Evolutionary conservation across 1,140 invertebrate species (phyloP), one percentile per base, ranked within the genome.

Genomic region (Mylabris phalerata): DNA sequence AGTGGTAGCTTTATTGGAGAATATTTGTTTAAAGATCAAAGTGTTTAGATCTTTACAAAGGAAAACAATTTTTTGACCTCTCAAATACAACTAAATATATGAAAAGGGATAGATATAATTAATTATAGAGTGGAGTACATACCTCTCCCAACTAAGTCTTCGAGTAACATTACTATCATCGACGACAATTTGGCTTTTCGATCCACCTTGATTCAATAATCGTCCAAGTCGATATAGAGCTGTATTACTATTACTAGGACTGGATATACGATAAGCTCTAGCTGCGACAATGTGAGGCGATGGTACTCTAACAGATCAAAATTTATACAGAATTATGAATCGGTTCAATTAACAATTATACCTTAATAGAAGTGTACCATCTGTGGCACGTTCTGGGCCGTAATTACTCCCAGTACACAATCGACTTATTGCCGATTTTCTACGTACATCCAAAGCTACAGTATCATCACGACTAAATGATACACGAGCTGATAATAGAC

Each of bases 121-220:
- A 19, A 19, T 19, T 1, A 7, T 32, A 7, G 27, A 32, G 7
- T 32, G 32, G 7, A 7, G 4, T 5, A 32, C 74, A 73, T 75
- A 89, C 87, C 85, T 82, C 72, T 90, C 88, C 87, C 87, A 89
- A 66, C 86, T 88, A 49, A 89, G 80, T 59, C 88, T 77, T 57
- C 88, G 75, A 13, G 81, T 81, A 27, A 80, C 78, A 59, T 81
- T 72, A 6, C 63, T 78, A 54, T 79, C 77, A 43, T 75, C 71
- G 5, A 75, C 71, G 10, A 75, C 59, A 25, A 61, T 61, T 59
- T 69, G 65, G 45, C 66, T 64, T 65, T 76, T 59, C 56, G 72
- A 45, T 73, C 75, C 58, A 62, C 79, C 64, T 70, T 87, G 83
- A 65, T 87, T 86, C 46, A 90, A 77, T 32, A 89, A 76, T 60